phyloP scores from a whole-genome alignment of 2,888 invertebrate species.

The Mimas tiliae region DNA sequence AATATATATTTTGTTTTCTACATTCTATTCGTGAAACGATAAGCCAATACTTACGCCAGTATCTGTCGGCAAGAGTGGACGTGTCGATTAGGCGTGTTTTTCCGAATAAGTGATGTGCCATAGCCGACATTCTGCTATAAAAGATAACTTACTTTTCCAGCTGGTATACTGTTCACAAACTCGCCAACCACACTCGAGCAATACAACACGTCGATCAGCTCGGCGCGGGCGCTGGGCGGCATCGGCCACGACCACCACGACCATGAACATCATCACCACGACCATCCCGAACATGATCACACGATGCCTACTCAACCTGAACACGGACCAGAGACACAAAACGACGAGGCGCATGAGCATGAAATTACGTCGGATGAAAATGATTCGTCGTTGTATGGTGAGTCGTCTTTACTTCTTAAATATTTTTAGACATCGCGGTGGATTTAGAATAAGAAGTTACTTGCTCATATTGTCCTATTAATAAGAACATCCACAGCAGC shows the following conservation, averaged over 20 bases:
- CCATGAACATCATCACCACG: constrained; percentile 47
- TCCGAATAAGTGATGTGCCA: background rate
- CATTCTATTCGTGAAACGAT: no score
- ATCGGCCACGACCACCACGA: constrained; percentile 60
- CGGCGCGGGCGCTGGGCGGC: constrained; percentile 85
- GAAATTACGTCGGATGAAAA: constrained; percentile 66
- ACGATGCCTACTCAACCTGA: constrained; percentile 39
- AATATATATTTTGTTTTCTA: no score
- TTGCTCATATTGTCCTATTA: no score
- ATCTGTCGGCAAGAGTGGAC: no score
- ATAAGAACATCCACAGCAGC: no score
- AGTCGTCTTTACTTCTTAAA: constrained; percentile 39
- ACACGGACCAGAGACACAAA: constrained; percentile 56
- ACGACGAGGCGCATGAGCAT: constrained; percentile 53
- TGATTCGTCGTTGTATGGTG: constrained; percentile 85
- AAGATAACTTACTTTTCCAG: constrained; percentile 68
- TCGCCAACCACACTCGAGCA: constrained; percentile 86
- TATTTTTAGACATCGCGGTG: background rate
- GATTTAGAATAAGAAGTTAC: no score
- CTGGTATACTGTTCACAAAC: constrained; percentile 88
- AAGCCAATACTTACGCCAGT: no score
- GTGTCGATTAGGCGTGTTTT: no score
- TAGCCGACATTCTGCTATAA: no score
- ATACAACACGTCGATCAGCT: constrained; percentile 78
- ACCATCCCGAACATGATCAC: constrained; percentile 35